Evolutionary conservation across 2,113 vertebrate species (phyloP).

Genomic region (Genyomyrus donnyi): DNA sequence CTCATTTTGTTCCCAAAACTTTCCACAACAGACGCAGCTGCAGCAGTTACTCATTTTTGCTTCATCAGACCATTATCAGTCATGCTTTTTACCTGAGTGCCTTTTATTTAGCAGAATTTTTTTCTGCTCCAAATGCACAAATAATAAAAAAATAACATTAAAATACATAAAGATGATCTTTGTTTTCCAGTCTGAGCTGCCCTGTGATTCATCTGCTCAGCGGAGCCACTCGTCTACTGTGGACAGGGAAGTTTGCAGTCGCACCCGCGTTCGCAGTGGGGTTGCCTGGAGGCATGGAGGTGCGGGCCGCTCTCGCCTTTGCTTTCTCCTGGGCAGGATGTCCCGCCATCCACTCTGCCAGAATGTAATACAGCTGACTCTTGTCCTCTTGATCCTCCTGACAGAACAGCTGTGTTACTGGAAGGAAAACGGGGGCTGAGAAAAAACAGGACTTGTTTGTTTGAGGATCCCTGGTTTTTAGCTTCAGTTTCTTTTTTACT

Average conservation of each 20-base stretch:
- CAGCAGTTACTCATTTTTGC: not conserved
- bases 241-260: not conserved
- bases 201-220: not conserved
- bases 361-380: not conserved
- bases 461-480: not conserved
- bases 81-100: not conserved
- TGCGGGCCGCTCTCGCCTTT: no score
- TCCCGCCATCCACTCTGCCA: not conserved
- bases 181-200: not conserved
- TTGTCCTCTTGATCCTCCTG: not conserved
- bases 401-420: slow-evolving; percentile 5
- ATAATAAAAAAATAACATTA: not conserved
- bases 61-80: not conserved
- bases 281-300: not conserved
- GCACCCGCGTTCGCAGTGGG: not conserved
- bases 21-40: not conserved
- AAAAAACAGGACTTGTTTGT: not conserved
- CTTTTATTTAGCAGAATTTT: not conserved
- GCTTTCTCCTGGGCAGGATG: not conserved
- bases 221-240: not conserved
- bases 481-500: not conserved
- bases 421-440: not conserved
- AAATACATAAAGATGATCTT: not conserved
- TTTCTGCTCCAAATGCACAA: not conserved
- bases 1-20: not conserved